Conservation (phyloP, 2,888 invertebrate genomes). For the Dorcus parallelipipedus region DNA sequence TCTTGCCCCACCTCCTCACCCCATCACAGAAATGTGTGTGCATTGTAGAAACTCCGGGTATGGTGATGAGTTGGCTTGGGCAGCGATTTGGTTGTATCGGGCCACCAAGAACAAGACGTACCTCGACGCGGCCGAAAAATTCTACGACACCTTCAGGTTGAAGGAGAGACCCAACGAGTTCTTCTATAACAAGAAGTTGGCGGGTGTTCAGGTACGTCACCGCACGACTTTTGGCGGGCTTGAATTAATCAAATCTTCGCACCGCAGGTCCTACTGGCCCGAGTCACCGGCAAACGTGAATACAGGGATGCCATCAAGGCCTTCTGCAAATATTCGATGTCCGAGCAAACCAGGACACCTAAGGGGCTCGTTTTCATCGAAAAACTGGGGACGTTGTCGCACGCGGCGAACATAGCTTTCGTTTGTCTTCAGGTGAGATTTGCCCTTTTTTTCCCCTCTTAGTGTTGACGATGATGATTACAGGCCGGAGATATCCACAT, state of each 20-base stretch:
- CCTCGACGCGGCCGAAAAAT: conserved; percentile 50
- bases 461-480: conserved; percentile 8
- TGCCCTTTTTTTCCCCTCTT: conserved; percentile 4
- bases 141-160: conserved; percentile 51
- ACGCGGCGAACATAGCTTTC: conserved; percentile 56
- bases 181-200: conserved; percentile 56
- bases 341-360: conserved; percentile 50
- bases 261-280: conserved; percentile 49
- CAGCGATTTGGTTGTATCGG: conserved; percentile 55
- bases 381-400: conserved; percentile 54
- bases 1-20: not conserved
- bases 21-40: not conserved
- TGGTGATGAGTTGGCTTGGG: conserved; percentile 58
- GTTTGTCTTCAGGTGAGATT: conserved; percentile 51
- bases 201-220: conserved; percentile 52
- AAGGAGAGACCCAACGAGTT: conserved; percentile 52
- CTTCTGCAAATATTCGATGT: conserved; percentile 54
- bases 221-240: not conserved
- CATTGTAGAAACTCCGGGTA: conserved; percentile 52
- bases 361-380: conserved; percentile 55
- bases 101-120: conserved; percentile 52
- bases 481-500: conserved; percentile 46
- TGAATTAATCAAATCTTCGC: not conserved
- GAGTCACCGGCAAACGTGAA: conserved; percentile 46
- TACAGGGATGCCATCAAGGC: conserved; percentile 47